Evolutionary conservation across 2,113 vertebrate genomes (phyloP).

Genomic region (Beaufortia kweichowensis): DNA sequence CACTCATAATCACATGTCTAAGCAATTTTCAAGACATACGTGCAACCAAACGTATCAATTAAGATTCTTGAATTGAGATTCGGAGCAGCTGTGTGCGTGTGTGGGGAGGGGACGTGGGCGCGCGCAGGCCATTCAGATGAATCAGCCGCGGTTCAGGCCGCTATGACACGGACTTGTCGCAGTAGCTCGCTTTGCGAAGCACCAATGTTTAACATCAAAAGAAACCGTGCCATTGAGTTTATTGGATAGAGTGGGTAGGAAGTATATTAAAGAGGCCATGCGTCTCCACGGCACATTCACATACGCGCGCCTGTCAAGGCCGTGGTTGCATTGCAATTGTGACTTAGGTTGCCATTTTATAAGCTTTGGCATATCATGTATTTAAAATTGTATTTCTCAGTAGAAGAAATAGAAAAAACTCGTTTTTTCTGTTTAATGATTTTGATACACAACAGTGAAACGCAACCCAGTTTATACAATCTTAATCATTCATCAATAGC

Average conservation of each 20-base stretch:
- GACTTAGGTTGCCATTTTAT: too few relatives aligned
- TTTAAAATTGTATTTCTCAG: too few relatives aligned
- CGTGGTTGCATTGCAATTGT: too few relatives aligned
- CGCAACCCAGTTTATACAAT: too few relatives aligned
- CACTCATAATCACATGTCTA: not conserved
- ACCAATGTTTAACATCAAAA: slow-evolving; percentile 62
- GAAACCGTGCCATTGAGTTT: slow-evolving; percentile 15
- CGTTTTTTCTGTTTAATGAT: too few relatives aligned
- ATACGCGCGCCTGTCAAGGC: not conserved
- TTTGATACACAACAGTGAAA: too few relatives aligned
- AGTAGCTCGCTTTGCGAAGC: slow-evolving; percentile 61
- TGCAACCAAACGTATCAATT: not conserved
- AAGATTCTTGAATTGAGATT: too few relatives aligned
- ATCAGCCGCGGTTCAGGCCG: slow-evolving; percentile 62
- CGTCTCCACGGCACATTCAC: not conserved
- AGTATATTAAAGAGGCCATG: not conserved
- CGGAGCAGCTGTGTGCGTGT: not conserved
- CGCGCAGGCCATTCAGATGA: slow-evolving; percentile 63
- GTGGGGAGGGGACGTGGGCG: slow-evolving; percentile 34
- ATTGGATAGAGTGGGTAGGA: not conserved
- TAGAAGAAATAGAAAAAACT: too few relatives aligned
- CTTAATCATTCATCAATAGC: too few relatives aligned
- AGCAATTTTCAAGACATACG: not conserved
- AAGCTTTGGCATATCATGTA: too few relatives aligned
- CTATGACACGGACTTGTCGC: slow-evolving; percentile 63